Percentiles rank a stretch among this genome's conserved stretches.
Conservation (phyloP, 2,797 vertebrate species). For the Ispidina lecontei region DNA sequence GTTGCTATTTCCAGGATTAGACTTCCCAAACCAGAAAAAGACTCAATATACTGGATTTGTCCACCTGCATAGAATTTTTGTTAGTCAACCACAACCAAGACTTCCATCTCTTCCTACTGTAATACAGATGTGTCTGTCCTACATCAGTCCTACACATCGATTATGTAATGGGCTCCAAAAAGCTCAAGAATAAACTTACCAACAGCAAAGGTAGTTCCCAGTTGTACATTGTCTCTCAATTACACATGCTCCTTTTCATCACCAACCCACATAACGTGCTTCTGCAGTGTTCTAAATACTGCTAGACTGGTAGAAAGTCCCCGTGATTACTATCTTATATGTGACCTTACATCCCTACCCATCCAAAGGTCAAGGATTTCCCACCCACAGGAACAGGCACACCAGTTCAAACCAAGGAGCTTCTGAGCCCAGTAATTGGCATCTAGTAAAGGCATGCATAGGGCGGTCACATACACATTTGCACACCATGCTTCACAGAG, state of each 20-base stretch:
- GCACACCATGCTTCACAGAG: not conserved
- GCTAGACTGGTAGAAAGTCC: not conserved
- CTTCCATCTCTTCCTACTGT: not conserved
- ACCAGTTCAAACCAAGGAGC: not conserved
- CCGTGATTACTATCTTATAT: accelerated
- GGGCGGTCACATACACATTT: not conserved
- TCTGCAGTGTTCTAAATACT: not conserved
- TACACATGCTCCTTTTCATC: not conserved
- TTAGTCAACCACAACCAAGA: not conserved
- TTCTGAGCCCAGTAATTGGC: not conserved
- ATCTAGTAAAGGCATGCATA: not conserved
- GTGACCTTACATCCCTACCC: not conserved
- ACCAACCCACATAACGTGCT: not conserved
- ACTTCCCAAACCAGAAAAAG: not conserved
- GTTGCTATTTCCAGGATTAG: not conserved
- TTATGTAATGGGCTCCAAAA: not conserved
- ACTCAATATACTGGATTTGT: not conserved
- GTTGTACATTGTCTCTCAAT: not conserved
- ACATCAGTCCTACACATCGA: not conserved
- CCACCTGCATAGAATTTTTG: not conserved
- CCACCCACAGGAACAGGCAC: not conserved
- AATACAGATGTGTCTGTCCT: not conserved
- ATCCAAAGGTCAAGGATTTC: not conserved
- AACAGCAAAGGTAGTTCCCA: not conserved
- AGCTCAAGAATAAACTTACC: not conserved